Evolutionary conservation across 2,797 vertebrate species (phyloP).

Genomic region (Ceryle rudis): DNA sequence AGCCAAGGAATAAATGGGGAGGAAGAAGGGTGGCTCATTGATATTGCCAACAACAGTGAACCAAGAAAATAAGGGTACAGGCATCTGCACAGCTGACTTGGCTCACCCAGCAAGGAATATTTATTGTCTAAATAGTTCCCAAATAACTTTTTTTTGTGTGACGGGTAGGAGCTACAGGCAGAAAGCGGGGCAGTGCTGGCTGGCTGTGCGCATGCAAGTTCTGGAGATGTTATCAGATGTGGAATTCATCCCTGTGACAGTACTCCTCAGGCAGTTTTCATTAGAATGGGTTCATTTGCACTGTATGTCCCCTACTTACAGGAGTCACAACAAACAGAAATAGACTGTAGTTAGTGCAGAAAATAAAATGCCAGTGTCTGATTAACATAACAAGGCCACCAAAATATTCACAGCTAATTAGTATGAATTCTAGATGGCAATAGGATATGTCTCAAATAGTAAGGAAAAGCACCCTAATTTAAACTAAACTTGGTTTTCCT

Average conservation of each 20-base stretch:
- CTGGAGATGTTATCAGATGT: neutral
- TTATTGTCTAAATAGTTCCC: neutral
- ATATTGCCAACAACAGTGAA: neutral
- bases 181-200: neutral
- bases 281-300: neutral
- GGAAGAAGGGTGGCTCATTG: neutral
- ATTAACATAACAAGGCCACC: neutral
- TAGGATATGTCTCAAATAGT: neutral
- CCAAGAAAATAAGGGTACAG: neutral
- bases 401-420: neutral
- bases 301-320: neutral
- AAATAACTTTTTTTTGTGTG: neutral
- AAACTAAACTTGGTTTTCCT: neutral
- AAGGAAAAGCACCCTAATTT: neutral
- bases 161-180: neutral
- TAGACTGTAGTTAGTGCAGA: neutral
- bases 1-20: neutral
- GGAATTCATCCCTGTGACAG: neutral
- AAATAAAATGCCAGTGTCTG: neutral
- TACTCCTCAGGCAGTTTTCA: neutral
- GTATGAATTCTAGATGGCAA: neutral
- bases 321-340: neutral
- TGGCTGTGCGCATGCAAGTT: fast-evolving
- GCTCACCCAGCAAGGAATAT: neutral
- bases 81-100: neutral